These are phyloP conservation scores for Adela reaumurella DNA, from an alignment of 2,888 invertebrate genomes.

Conservation along the genomic window DNA sequence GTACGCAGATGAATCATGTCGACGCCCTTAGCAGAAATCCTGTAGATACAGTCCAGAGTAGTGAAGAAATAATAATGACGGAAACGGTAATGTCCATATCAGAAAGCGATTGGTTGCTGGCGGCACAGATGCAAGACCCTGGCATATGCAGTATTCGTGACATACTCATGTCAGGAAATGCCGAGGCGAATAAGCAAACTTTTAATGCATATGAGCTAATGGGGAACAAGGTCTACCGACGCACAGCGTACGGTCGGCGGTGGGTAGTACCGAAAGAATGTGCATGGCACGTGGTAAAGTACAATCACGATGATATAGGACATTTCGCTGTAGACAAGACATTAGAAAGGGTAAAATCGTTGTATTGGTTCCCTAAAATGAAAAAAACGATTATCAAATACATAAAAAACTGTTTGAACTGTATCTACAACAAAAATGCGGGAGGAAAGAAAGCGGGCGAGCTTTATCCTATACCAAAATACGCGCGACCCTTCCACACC, in stretches of 20 bases:
- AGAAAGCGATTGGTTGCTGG: slow-evolving; percentile 13
- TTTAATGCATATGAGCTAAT: slow-evolving; percentile 15
- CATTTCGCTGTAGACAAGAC: slow-evolving; percentile 19
- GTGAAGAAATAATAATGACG: not conserved
- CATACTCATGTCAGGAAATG: slow-evolving; percentile 13
- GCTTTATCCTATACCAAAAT: slow-evolving; percentile 1
- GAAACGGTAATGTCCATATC: slow-evolving; percentile 12
- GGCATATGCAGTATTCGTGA: slow-evolving; percentile 7
- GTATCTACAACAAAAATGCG: slow-evolving; percentile 19
- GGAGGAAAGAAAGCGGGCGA: slow-evolving; percentile 4
- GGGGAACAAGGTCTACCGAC: slow-evolving; percentile 15
- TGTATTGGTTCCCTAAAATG: slow-evolving; percentile 17
- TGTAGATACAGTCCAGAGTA: not conserved
- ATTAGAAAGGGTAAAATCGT: slow-evolving; percentile 2
- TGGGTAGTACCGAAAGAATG: slow-evolving; percentile 16
- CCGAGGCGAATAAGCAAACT: slow-evolving; percentile 11
- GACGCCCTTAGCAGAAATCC: slow-evolving; percentile 18
- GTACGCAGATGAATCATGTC: slow-evolving; percentile 17
- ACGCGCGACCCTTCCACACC: slow-evolving; percentile 1
- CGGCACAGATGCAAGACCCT: slow-evolving; percentile 14
- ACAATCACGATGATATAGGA: slow-evolving; percentile 19
- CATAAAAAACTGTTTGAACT: slow-evolving; percentile 18
- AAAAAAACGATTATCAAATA: slow-evolving; percentile 16
- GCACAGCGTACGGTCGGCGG: slow-evolving; percentile 14
- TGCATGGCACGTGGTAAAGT: slow-evolving; percentile 6